phyloP scores from a whole-genome alignment of 1,140 invertebrate genomes.

The Drosophila paulistorum region DNA sequence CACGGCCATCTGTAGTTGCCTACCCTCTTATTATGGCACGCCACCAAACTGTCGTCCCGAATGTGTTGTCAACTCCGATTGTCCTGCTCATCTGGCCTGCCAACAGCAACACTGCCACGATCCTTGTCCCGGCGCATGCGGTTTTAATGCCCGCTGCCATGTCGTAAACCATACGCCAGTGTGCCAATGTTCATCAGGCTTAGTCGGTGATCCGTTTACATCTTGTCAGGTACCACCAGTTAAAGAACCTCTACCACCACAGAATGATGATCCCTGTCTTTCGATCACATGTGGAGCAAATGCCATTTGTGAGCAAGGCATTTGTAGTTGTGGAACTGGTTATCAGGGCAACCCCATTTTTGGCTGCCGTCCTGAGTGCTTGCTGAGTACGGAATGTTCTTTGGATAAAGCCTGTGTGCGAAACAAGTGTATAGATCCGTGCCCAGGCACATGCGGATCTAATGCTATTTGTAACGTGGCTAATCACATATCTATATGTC shows the following conservation, averaged over 20 bases:
- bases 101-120: constrained; percentile 90
- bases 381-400: constrained; percentile 91
- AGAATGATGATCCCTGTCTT: constrained; percentile 83
- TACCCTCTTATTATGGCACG: constrained; percentile 88
- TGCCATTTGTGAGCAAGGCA: constrained; percentile 86
- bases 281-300: constrained; percentile 88
- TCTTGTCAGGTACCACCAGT: constrained; percentile 81
- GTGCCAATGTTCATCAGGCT: constrained; percentile 86
- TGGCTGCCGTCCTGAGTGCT: constrained; percentile 91
- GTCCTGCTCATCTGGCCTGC: constrained; percentile 88
- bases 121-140: constrained; percentile 91
- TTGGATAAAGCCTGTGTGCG: constrained; percentile 88
- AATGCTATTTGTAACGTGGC: constrained; percentile 90
- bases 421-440: constrained; percentile 90
- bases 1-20: constrained; percentile 89
- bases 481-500: constrained; percentile 85
- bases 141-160: constrained; percentile 88
- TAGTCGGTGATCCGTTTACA: constrained; percentile 83
- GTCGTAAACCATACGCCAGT: constrained; percentile 87
- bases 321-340: constrained; percentile 84
- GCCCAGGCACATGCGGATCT: constrained; percentile 88
- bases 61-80: constrained; percentile 89
- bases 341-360: constrained; percentile 88
- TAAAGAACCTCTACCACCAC: constrained; percentile 40
- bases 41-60: constrained; percentile 91